These are phyloP conservation scores for Charadrius vociferus DNA, from an alignment of 2,113 vertebrate species.

Conservation along the genomic window DNA sequence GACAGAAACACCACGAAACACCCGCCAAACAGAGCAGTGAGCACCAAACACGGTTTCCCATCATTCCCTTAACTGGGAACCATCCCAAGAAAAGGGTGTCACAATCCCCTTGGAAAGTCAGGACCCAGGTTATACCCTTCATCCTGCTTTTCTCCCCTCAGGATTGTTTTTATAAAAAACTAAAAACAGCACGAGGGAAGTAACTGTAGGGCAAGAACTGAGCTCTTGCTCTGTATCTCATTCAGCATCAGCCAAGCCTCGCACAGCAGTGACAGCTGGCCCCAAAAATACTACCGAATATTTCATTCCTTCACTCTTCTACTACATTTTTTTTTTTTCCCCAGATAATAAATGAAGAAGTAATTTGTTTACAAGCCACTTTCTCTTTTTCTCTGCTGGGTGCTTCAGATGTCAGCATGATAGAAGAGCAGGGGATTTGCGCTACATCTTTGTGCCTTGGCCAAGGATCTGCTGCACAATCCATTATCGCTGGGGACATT, in stretches of 20 bases:
- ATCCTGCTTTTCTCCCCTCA: rapidly evolving
- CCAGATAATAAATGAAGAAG: background rate
- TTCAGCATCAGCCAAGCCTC: background rate
- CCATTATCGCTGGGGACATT: background rate
- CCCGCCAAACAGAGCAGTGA: background rate
- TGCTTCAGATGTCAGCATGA: slow-evolving; percentile 16
- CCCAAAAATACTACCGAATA: background rate
- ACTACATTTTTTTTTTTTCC: background rate
- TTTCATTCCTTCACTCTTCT: background rate
- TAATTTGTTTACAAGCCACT: slow-evolving; percentile 30
- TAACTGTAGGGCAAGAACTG: background rate
- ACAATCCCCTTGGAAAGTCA: background rate
- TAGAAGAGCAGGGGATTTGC: background rate
- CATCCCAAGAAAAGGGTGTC: background rate
- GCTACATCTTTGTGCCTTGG: background rate
- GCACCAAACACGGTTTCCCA: background rate
- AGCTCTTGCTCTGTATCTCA: background rate
- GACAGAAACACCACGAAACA: rapidly evolving
- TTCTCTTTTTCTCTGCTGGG: slow-evolving; percentile 6
- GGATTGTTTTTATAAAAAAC: background rate
- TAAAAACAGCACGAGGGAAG: background rate
- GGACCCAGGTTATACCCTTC: background rate
- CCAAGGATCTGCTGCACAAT: background rate
- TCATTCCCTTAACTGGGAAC: background rate
- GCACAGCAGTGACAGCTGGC: rapidly evolving